phyloP scores from a whole-genome alignment of 2,113 vertebrate genomes.

The Charina bottae region DNA sequence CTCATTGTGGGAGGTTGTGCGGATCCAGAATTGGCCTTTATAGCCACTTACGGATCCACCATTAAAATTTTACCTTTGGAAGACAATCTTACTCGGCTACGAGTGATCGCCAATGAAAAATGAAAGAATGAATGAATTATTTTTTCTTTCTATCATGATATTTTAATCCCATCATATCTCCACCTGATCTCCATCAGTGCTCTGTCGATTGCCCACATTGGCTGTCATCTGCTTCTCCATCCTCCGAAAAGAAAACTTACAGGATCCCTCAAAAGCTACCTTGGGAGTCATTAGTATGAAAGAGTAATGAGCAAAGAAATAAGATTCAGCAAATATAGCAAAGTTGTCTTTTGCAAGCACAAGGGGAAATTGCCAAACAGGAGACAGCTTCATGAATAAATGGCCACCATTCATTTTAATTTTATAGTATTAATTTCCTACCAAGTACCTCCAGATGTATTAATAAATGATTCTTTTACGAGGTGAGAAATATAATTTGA shows the following conservation, averaged over 20 bases:
- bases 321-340: neutral
- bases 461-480: neutral
- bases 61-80: no score
- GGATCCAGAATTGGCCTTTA: no score
- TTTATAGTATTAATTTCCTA: neutral
- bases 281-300: neutral
- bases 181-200: neutral
- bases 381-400: neutral
- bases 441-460: neutral
- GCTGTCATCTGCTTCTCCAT: neutral
- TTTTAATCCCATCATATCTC: neutral
- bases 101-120: no score
- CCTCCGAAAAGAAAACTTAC: neutral
- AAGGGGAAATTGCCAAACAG: neutral
- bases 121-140: no score
- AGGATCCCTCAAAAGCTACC: no score
- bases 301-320: neutral
- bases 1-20: no score
- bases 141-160: neutral
- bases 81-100: no score
- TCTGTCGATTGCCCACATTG: neutral
- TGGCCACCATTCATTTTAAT: neutral
- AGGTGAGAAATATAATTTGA: neutral
- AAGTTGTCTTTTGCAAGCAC: neutral
- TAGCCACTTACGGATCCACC: no score